Percentiles rank a stretch among this genome's conserved stretches.
Conservation (phyloP, 2,888 invertebrate genomes). For the Dynastes maya region DNA sequence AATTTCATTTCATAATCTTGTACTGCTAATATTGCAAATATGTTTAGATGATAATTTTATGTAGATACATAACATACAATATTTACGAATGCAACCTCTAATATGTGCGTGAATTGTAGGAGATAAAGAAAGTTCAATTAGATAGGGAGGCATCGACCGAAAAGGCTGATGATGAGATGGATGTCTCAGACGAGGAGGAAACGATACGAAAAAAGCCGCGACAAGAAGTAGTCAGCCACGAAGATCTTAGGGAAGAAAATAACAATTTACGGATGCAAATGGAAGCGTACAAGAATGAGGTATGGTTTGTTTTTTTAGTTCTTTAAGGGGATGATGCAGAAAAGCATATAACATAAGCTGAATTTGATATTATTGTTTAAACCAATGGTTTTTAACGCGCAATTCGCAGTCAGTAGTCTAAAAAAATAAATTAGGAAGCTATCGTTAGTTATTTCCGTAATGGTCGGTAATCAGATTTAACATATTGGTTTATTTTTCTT, state of each 20-base stretch:
- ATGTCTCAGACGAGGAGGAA: constrained; percentile 86
- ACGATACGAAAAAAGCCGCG: constrained; percentile 65
- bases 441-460: too few species aligned
- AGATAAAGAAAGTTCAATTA: constrained; percentile 79
- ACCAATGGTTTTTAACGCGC: too few species aligned
- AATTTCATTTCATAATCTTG: constrained; percentile 14
- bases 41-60: constrained; percentile 40
- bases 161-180: constrained; percentile 88
- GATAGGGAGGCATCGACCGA: constrained; percentile 76
- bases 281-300: constrained; percentile 94
- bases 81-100: neutral
- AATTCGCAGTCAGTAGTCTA: too few species aligned
- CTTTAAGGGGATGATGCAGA: too few species aligned
- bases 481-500: too few species aligned
- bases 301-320: constrained; percentile 53
- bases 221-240: constrained; percentile 64
- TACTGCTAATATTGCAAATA: constrained; percentile 29
- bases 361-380: too few species aligned
- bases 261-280: constrained; percentile 91
- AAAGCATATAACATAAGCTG: too few species aligned
- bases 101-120: constrained; percentile 70
- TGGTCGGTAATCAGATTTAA: too few species aligned
- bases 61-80: constrained; percentile 5
- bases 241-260: constrained; percentile 83
- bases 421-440: too few species aligned